Evolutionary conservation across 2,888 invertebrate species (phyloP).

Genomic region (Spialia ferax): DNA sequence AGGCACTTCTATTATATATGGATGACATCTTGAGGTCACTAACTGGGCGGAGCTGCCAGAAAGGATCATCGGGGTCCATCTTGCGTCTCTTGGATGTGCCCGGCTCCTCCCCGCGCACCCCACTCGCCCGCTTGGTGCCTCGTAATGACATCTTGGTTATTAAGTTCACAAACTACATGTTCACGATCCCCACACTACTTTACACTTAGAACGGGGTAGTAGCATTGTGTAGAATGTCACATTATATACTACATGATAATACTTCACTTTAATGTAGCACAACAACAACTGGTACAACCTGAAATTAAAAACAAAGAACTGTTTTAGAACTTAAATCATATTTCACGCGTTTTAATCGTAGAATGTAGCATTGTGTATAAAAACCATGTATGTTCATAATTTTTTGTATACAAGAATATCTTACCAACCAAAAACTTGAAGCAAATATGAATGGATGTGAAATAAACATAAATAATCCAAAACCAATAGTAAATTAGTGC

Average conservation of each 20-base stretch:
- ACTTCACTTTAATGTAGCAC: conserved; percentile 67
- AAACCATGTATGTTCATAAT: neutral
- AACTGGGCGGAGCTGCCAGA: conserved; percentile 94
- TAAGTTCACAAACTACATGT: conserved; percentile 81
- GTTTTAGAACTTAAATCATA: neutral
- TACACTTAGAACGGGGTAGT: conserved; percentile 82
- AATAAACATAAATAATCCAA: neutral
- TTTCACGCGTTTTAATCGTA: neutral
- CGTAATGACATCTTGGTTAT: conserved; percentile 77
- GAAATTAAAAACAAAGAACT: conserved; percentile 51
- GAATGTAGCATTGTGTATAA: neutral
- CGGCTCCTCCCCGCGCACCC: conserved; percentile 76
- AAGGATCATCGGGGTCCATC: conserved; percentile 78
- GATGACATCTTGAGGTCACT: conserved; percentile 95
- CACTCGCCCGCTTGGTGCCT: conserved; percentile 80
- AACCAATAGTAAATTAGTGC: neutral
- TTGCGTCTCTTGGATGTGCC: conserved; percentile 79
- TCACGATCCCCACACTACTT: conserved; percentile 75
- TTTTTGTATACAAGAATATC: neutral
- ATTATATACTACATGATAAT: conserved; percentile 79
- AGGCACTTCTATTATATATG: conserved; percentile 94
- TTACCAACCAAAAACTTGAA: neutral
- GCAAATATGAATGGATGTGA: neutral
- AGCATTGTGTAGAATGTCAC: conserved; percentile 83
- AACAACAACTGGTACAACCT: conserved; percentile 63